Evolutionary conservation across 2,113 vertebrate genomes (phyloP).

Genomic region (Tachysurus fulvidraco): DNA sequence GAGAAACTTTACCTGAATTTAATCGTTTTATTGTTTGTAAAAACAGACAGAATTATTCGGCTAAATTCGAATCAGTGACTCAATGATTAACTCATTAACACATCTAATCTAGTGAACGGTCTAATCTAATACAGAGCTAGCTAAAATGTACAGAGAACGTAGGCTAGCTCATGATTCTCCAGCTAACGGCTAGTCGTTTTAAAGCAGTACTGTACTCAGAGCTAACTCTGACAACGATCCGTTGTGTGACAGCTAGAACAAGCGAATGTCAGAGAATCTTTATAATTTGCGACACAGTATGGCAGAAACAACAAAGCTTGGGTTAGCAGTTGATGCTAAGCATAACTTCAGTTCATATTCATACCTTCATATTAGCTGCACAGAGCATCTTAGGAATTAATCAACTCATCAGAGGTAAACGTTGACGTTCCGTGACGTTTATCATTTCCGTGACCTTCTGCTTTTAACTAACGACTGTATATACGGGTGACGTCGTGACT

Average conservation of each 20-base stretch:
- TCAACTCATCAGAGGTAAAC: constrained; percentile 9
- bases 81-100: neutral
- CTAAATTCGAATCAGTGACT: neutral
- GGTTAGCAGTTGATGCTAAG: neutral
- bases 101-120: neutral
- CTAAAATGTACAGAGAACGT: neutral
- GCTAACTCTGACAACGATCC: neutral
- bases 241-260: neutral
- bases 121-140: neutral
- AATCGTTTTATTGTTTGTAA: neutral
- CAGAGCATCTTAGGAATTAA: neutral
- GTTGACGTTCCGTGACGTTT: neutral
- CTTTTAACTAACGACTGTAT: neutral
- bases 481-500: neutral
- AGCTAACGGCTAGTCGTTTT: neutral
- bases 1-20: neutral
- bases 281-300: neutral
- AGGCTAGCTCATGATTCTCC: neutral
- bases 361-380: no score
- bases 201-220: no score
- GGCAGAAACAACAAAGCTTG: neutral
- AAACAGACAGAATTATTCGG: neutral
- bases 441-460: no score
- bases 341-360: neutral
- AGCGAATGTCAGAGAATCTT: neutral